These are phyloP conservation scores for Drepanosiphum platanoidis DNA, from an alignment of 2,888 invertebrate species.

Conservation along the genomic window DNA sequence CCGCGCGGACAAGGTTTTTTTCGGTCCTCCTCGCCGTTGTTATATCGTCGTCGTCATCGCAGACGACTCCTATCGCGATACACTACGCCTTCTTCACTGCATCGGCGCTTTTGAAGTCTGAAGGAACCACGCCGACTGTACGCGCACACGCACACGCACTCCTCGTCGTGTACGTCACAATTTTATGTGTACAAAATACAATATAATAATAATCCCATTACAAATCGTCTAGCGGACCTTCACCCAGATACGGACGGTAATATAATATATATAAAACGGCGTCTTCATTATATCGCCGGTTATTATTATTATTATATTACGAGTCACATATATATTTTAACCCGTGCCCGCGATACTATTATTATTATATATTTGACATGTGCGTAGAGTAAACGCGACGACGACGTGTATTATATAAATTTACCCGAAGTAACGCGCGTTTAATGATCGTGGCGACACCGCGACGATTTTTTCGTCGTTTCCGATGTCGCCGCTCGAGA, in stretches of 20 bases:
- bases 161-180: too few species aligned
- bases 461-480: not conserved
- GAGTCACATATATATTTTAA: not conserved
- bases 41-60: too few species aligned
- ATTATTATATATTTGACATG: not conserved
- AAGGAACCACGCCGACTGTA: not conserved
- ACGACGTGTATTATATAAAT: not conserved
- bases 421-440: not conserved
- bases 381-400: not conserved
- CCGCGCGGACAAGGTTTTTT: not conserved
- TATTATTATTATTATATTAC: not conserved
- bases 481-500: not conserved
- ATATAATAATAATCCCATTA: constrained; percentile 40
- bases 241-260: constrained; percentile 34
- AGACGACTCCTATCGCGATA: too few species aligned
- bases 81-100: not conserved
- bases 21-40: too few species aligned
- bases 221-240: constrained; percentile 45
- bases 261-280: not conserved
- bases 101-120: not conserved
- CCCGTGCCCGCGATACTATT: not conserved
- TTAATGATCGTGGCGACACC: not conserved
- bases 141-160: not conserved
- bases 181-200: too few species aligned
- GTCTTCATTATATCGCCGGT: not conserved